phyloP scores from a whole-genome alignment of 2,113 vertebrate species.

The Pholis gunnellus region DNA sequence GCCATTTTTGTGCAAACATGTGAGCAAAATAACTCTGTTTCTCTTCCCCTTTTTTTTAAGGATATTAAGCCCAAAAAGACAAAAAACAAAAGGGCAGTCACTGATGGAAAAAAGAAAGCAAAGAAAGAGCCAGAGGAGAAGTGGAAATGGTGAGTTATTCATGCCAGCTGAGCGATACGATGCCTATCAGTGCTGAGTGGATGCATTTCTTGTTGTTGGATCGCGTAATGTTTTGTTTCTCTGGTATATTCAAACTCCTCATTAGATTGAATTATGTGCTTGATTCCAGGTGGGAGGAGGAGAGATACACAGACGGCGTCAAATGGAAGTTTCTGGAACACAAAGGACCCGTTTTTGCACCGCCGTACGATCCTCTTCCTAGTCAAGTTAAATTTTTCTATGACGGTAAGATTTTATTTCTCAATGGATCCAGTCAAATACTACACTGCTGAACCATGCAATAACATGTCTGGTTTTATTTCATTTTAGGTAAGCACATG shows the following conservation, averaged over 20 bases:
- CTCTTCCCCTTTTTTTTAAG: constrained; percentile 63
- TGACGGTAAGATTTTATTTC: constrained; percentile 86
- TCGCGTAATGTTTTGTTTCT: background rate
- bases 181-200: background rate
- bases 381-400: constrained; percentile 95
- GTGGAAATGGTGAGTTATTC: constrained; percentile 95
- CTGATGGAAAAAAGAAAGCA: constrained; percentile 91
- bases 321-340: constrained; percentile 99
- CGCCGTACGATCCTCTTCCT: constrained; percentile 94
- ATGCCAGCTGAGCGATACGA: background rate
- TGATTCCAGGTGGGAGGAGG: constrained; percentile 97
- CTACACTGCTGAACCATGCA: background rate
- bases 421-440: fast-evolving
- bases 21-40: constrained; percentile 27
- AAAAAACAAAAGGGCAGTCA: constrained; percentile 90
- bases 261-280: background rate
- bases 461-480: background rate
- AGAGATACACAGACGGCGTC: constrained; percentile 94
- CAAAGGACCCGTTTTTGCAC: constrained; percentile 98
- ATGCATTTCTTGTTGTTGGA: background rate
- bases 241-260: background rate
- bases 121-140: constrained; percentile 98
- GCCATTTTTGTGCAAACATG: background rate
- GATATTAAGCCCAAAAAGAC: constrained; percentile 92
- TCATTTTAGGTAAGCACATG: constrained; percentile 89